Percentiles rank a stretch among this genome's conserved stretches.
These are phyloP conservation scores for Synanthedon myopaeformis DNA, from an alignment of 2,888 invertebrate genomes.

Conservation along the genomic window DNA sequence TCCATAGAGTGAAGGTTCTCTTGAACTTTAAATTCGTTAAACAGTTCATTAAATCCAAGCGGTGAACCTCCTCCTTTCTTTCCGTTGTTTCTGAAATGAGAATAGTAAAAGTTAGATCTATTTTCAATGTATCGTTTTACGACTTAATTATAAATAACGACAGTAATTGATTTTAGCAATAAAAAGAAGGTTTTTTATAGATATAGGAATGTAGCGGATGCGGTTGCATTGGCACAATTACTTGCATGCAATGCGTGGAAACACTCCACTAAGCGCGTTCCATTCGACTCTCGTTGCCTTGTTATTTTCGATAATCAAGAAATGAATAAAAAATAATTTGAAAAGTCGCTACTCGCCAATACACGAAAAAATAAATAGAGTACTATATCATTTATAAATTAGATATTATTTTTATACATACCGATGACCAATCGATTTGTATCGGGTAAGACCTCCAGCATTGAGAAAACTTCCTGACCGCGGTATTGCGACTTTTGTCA, in stretches of 20 bases:
- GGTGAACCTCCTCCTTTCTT: slow-evolving; percentile 81
- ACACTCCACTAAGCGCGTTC: slow-evolving; percentile 47
- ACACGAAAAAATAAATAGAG: not conserved
- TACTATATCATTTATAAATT: not conserved
- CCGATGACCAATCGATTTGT: slow-evolving; percentile 79
- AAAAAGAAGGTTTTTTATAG: not conserved
- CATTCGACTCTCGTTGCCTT: slow-evolving; percentile 34
- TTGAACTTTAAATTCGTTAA: slow-evolving; percentile 88
- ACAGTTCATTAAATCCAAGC: slow-evolving; percentile 86
- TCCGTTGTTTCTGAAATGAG: slow-evolving; percentile 69
- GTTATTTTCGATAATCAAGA: slow-evolving; percentile 28
- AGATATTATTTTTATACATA: slow-evolving; percentile 27
- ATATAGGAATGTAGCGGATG: slow-evolving; percentile 48
- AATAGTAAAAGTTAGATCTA: not conserved
- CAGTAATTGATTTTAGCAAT: not conserved
- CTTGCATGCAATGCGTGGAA: slow-evolving; percentile 45
- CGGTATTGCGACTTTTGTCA: slow-evolving; percentile 88
- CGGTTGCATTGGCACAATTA: slow-evolving; percentile 53
- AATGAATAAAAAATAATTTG: slow-evolving; percentile 21
- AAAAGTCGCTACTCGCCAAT: not conserved
- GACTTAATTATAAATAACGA: not conserved
- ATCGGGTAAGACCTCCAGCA: slow-evolving; percentile 80
- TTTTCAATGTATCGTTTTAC: not conserved
- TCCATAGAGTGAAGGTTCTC: slow-evolving; percentile 90
- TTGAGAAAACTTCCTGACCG: slow-evolving; percentile 88